Base-by-base conservation (phyloP, 2,888 invertebrate species). In the Monopis laevigella region DNA sequence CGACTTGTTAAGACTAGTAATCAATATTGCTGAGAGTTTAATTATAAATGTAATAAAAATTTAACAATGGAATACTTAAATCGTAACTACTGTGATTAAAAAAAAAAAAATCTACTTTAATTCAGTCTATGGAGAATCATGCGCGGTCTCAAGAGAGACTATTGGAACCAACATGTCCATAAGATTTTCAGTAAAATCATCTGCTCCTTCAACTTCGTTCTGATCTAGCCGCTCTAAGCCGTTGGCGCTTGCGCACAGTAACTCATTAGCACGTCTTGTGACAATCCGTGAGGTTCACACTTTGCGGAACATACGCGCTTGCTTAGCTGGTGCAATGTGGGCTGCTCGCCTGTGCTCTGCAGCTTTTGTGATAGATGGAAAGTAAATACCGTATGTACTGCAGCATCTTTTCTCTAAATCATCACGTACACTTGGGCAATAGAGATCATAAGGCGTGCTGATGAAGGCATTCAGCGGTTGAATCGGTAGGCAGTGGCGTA, bases 321-420 rank as follows among this genome's bases (percentile, higher is more conserved):
- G 49, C 41, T 43, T 43, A 48, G 48, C 47, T 48, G 43, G 48
- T 51, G 48, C 47, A 48, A 44, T 48, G 45, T 48, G 51, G 46
- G 48, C 47, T 42, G 47, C 36, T 43, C 46, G 46, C 41, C 46
- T 43, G 43, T 48, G 50, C 45, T 48, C 47, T 46, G 49, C 49
- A 45, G 44, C 48, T 51, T 45, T 30, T 30, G 30, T 11, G 30
- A 30, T 30, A 11, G 30, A 30, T 24, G 24, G 10, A 10, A 24
- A 24, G 24, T 24, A 24, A 24, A 24, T 24, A 24, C 24, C 24
- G 24, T 10, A 24, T 24, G 24, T 24, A 24, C 24, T 24, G 24
- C 24, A 24, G 24, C 24, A 24, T 24, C 24, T 24, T 10, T 24
- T 24, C 10, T 24, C 10, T 10, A 24, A 10, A 24, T 24, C n/a